phyloP scores from a whole-genome alignment of 2,113 vertebrate genomes.

The Actenoides lindsayi region DNA sequence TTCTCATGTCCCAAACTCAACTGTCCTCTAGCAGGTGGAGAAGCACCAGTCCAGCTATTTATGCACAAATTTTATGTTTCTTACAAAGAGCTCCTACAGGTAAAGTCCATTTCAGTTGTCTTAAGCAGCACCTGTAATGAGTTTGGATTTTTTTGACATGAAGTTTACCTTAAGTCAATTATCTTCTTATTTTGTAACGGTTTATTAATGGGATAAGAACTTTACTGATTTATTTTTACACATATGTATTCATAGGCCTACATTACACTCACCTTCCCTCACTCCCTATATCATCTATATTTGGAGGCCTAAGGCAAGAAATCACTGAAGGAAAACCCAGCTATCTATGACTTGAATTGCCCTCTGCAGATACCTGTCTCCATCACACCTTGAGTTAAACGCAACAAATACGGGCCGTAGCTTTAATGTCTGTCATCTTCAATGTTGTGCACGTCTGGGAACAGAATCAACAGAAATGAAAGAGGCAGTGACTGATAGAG shows the following conservation, averaged over 20 bases:
- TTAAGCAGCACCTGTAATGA: background rate
- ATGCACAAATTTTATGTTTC: background rate
- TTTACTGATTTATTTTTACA: background rate
- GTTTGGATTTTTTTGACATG: background rate
- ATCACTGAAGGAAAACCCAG: accelerated
- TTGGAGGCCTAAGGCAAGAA: background rate
- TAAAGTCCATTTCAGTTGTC: background rate
- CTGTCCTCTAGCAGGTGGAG: background rate
- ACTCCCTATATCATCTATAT: background rate
- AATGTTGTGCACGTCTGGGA: background rate
- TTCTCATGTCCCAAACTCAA: background rate
- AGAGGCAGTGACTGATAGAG: background rate
- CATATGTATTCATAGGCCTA: accelerated
- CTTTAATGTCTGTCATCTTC: background rate
- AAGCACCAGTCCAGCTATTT: background rate
- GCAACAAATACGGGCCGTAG: accelerated
- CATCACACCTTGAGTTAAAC: accelerated
- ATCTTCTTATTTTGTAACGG: background rate
- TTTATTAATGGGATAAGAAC: background rate
- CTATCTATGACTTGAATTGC: accelerated
- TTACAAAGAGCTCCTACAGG: background rate
- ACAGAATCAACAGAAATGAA: background rate
- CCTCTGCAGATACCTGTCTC: background rate
- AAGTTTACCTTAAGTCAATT: background rate
- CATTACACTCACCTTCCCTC: background rate